Base-by-base conservation (phyloP, 1,140 invertebrate genomes). In the Neodiprion fabricii region DNA sequence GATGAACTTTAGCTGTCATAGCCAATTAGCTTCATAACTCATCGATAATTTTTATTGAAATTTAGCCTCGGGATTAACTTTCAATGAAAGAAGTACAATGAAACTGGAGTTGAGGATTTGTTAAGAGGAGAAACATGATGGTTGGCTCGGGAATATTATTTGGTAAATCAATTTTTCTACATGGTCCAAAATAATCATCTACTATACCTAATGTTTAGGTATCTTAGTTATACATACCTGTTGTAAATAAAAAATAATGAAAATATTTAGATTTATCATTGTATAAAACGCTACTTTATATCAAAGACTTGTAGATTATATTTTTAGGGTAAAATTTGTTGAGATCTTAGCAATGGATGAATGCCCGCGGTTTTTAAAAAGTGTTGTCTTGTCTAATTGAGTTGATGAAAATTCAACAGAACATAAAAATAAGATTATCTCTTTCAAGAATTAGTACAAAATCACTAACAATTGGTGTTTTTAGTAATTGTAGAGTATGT, bases 141-240 rank as follows among this genome's bases (percentile, higher is more conserved):
- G 28, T 40, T 40, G 28, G 28, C 28, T 40, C 2, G 28, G 28
- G 28, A 40, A 40, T 40, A 40, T 40, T 40, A 40, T 40, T 40
- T 40, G 2, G 28, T 40, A 40, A 40, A 40, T 40, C 28, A 40
- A 40, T 40, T 40, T 40, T 40, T 40, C 28, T 40, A 40, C 28
- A 40, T 5, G 28, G 28, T 40, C 28, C 28, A 40, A 40, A 40
- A 40, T 40, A 40, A 40, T 40, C 28, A 40, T 40, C 28, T 40
- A 40, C 28, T 40, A 40, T 83, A 78, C 74, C 79, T 80, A 81
- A 80, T 73, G 78, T 79, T 82, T 83, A 82, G 79, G 77, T 79
- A 75, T 76, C 78, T 81, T 83, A 82, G 79, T 76, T 79, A 75
- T 76, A 72, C 75, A 68, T 48, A 73, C 75, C 17, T 83, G 28